A percentile compares a stretch with the other conserved stretches of the same genome.
phyloP scores from a whole-genome alignment of 2,797 vertebrate genomes.

The Betta splendens region DNA sequence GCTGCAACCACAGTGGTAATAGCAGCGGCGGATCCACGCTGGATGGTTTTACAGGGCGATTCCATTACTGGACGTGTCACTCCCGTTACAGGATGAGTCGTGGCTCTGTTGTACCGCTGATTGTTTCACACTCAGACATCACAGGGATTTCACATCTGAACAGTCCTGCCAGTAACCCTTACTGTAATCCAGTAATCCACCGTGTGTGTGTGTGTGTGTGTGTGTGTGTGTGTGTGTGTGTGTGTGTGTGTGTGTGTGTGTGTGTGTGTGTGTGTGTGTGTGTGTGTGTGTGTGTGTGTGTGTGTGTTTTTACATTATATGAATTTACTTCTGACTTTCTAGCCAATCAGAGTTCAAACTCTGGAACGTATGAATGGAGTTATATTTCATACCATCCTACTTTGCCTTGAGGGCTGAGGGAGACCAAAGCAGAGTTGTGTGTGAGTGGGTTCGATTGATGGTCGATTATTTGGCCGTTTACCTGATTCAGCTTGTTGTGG shows the following conservation, averaged over 20 bases:
- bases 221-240: neutral
- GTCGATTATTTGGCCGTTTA: neutral
- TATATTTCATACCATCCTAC: no score
- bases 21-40: constrained; percentile 49
- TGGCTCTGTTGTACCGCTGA: constrained; percentile 46
- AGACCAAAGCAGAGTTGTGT: neutral
- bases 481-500: no score
- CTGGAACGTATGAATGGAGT: no score
- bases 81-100: constrained; percentile 59
- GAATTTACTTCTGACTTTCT: no score
- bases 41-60: constrained; percentile 56
- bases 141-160: constrained; percentile 55
- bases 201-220: constrained; percentile 14
- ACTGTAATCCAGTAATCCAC: constrained; percentile 39
- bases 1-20: constrained; percentile 32
- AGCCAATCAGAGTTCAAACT: no score
- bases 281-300: constrained; percentile 5
- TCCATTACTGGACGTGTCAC: constrained; percentile 50
- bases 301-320: no score
- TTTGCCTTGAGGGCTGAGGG: neutral
- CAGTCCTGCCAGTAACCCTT: constrained; percentile 33
- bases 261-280: constrained; percentile 1
- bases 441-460: neutral
- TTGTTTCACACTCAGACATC: constrained; percentile 54
- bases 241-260: neutral